Conservation (phyloP, 2,797 vertebrate genomes). For the Pterois miles region DNA sequence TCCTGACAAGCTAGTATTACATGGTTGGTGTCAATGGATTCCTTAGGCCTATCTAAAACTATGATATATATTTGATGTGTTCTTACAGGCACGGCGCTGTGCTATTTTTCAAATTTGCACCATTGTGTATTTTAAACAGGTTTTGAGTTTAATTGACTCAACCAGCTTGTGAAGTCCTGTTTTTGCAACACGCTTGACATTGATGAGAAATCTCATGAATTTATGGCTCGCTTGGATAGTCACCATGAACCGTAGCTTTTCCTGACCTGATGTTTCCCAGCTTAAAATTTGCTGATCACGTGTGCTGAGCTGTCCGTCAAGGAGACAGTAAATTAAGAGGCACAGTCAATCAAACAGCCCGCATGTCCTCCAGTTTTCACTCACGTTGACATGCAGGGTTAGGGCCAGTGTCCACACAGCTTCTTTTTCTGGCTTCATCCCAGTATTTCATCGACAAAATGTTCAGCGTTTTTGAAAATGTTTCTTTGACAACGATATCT, state of each 20-base stretch:
- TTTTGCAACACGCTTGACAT: neutral
- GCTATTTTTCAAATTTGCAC: neutral
- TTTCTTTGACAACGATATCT: neutral
- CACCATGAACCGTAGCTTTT: neutral
- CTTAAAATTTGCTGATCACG: constrained; percentile 9
- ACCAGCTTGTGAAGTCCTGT: neutral
- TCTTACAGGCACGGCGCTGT: neutral
- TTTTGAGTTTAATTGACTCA: neutral
- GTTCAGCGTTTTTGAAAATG: neutral
- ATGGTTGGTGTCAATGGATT: too few relatives aligned
- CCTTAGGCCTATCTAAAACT: too few relatives aligned
- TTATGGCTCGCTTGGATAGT: neutral
- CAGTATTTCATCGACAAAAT: too few relatives aligned
- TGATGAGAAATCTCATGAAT: neutral
- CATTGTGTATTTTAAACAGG: neutral
- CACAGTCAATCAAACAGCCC: neutral
- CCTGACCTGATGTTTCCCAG: neutral
- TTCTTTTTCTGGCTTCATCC: neutral
- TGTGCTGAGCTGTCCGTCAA: neutral
- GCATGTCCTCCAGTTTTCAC: neutral
- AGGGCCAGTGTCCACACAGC: neutral
- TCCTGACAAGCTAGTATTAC: too few relatives aligned
- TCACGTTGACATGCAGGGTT: neutral
- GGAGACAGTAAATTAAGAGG: neutral
- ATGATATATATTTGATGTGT: neutral